Base-by-base conservation (phyloP, 2,113 vertebrate species). In the Trematocara unimaculatum region DNA sequence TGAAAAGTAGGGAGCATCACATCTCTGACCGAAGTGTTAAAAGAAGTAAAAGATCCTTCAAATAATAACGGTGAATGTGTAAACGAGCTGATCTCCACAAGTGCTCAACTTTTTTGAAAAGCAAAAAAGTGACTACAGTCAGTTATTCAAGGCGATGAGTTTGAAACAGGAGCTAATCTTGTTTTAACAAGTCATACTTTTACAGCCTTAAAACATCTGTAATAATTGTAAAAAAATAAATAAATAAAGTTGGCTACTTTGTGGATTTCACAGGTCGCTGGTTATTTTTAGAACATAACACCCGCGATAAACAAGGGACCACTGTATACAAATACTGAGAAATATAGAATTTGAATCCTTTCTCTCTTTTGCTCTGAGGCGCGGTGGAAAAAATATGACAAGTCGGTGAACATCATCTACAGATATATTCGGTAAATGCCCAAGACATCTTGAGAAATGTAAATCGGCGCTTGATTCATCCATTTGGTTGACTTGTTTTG, bases 81-180 rank as follows among this genome's bases (percentile, higher is more conserved):
- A 67, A 67, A 40, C 1, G 3, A 67, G 62, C 11, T 40, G 62
- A 13, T 67, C 33, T 40, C 18, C 33, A 67, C 33, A 20, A 67
- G 18, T 67, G 33, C 18, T 40, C 11, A 20, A 67, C 62, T 2
- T 20, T 38, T 40, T 67, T 20, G 2, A 67, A 67, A 38, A 20
- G 18, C 18, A 40, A 40, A 64, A 38, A 12, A 64, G 10, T 64
- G 10, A 67, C 18, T 5, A 40, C 18, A 67, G 18, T 67, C 18
- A 0, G 11, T 67, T 13, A 13, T 40, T 40, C 62, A 40, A 40
- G 62, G 62, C 1, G 3, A 64, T 38, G 33, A 45, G 42, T 15
- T 45, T 45, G 42, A 67, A 14, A 0, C 62, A 0, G 33, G 18
- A 8, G 62, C 62, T 67, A 40, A 67, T 40, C 33, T 40, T 67